Evolutionary conservation across 2,888 invertebrate genomes (phyloP).

Genomic region (Rotaria magnacalcarata): DNA sequence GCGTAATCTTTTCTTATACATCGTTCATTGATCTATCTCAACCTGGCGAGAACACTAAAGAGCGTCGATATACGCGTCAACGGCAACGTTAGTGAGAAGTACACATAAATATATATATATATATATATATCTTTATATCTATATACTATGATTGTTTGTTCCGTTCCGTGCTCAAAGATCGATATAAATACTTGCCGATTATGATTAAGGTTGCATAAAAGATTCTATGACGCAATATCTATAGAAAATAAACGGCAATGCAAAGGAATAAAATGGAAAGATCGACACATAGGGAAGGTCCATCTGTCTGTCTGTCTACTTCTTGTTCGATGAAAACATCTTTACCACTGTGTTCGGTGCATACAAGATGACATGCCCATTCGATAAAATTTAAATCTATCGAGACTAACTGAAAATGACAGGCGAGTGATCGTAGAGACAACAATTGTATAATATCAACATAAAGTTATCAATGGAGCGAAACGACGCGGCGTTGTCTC

Average conservation of each 20-base stretch:
- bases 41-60: background rate
- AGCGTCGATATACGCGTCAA: background rate
- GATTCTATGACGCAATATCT: background rate
- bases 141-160: background rate
- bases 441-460: background rate
- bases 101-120: background rate
- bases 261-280: background rate
- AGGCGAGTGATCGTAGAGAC: background rate
- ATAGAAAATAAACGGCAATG: background rate
- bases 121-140: background rate
- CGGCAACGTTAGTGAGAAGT: background rate
- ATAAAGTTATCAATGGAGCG: background rate
- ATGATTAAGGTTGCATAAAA: constrained; percentile 22
- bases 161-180: background rate
- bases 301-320: background rate
- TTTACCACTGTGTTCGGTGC: background rate
- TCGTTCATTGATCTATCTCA: constrained; percentile 12
- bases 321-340: background rate
- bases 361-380: background rate
- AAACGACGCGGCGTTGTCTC: background rate
- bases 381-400: background rate
- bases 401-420: background rate
- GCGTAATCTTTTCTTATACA: background rate
- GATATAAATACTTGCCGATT: constrained; percentile 22
- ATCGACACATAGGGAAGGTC: background rate